Base-by-base conservation (phyloP, 2,797 vertebrate species). In the Toxotes lorentzi region DNA sequence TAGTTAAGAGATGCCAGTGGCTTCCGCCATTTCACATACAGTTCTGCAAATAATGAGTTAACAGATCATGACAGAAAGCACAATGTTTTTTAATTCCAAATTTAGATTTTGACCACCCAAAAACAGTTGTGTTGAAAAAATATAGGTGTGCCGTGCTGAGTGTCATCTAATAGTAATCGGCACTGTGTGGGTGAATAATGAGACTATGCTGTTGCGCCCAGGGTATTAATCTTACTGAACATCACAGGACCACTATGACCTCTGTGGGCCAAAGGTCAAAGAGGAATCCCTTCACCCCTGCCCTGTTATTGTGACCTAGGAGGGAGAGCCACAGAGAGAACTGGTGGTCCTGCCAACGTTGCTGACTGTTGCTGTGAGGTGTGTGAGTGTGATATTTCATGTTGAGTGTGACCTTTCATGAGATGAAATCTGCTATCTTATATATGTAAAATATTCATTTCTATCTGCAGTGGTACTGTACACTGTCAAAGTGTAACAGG, bases 141-240 rank as follows among this genome's bases (percentile, higher is more conserved):
- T 12, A 38, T 54, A 68, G 53, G 58, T 81, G 47, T 50, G 62
- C 35, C 53, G n/a, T 7, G 1, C 34, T 57, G 14, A 56, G 68
- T 84, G 75, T 82, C 72, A 87, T 89, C 87, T 73, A 88, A 88
- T 83, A 89, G 87, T 94, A 93, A 94, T 86, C 47, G 11, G 73
- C 83, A 86, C 62, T 85, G 87, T 78, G 83, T 88, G 81, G 72
- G 70, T 91, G 93, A 95, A 95, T 94, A 94, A 95, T 93, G 88
- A 94, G 78, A 80, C 73, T 86, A 47, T 82, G 81, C 82, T 76
- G 77, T 90, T 74, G 73, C 63, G 62, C 74, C 81, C 57, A 79
- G 86, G 88, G 87, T 94, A 96, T 96, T 96, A 96, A 96, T 95
- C 93, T 95, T 92, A 86, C 85, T 94, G 90, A 92, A 91, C 88